Evolutionary conservation across 2,113 vertebrate species (phyloP).

Genomic region (Corythaeola cristata): DNA sequence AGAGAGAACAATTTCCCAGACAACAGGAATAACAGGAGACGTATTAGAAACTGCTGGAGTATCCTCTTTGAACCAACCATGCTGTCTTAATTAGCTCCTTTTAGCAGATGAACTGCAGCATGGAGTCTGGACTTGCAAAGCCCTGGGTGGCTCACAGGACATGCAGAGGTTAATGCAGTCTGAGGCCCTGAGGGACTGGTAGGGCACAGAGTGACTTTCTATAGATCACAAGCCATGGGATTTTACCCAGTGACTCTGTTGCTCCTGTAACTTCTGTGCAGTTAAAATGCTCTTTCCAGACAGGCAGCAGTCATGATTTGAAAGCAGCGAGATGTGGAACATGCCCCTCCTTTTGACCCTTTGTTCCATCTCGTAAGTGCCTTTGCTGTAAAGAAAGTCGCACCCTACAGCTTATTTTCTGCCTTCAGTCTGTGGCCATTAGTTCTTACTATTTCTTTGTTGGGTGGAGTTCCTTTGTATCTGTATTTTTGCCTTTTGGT

Average conservation of each 20-base stretch:
- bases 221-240: background rate
- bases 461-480: constrained; percentile 33
- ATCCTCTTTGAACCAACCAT: background rate
- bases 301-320: background rate
- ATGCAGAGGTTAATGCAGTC: background rate
- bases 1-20: background rate
- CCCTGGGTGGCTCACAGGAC: background rate
- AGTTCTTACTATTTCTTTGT: constrained; percentile 21
- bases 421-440: background rate
- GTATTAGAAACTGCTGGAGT: background rate
- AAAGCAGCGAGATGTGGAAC: background rate
- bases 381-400: background rate
- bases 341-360: constrained; percentile 47
- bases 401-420: constrained; percentile 46
- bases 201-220: background rate
- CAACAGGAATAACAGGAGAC: background rate
- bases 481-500: background rate
- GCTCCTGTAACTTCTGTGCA: background rate
- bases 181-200: background rate
- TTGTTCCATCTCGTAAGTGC: constrained; percentile 38
- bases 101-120: background rate
- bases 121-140: background rate
- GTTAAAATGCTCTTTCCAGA: constrained; percentile 20
- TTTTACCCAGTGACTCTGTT: background rate
- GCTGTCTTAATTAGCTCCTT: constrained; percentile 6